Conservation (phyloP, 2,888 invertebrate species). For the Eupithecia inturbata region DNA sequence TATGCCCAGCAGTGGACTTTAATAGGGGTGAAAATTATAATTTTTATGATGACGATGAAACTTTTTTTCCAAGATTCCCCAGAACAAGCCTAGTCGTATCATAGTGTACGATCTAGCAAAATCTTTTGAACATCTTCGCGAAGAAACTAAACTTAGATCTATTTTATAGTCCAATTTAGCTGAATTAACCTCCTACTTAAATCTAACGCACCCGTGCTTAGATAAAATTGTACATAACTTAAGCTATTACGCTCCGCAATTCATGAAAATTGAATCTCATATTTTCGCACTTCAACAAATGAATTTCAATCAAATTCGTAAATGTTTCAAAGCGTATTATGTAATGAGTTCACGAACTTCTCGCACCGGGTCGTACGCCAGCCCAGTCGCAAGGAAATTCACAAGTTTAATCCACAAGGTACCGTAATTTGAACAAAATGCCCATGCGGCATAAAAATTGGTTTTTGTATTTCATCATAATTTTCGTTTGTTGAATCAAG, state of each 20-base stretch:
- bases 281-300: slow-evolving; percentile 12
- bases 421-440: slow-evolving; percentile 70
- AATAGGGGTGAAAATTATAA: neutral
- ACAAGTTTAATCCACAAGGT: slow-evolving; percentile 60
- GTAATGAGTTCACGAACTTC: slow-evolving; percentile 28
- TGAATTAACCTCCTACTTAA: neutral
- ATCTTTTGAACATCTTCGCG: neutral
- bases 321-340: slow-evolving; percentile 10
- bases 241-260: slow-evolving; percentile 1
- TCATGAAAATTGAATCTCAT: slow-evolving; percentile 5
- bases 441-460: slow-evolving; percentile 41
- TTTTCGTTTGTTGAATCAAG: slow-evolving; percentile 25
- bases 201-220: neutral
- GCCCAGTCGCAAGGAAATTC: slow-evolving; percentile 47
- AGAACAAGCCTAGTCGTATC: too few species aligned
- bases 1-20: neutral
- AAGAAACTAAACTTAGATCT: neutral
- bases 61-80: neutral
- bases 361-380: slow-evolving; percentile 51
- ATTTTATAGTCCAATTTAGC: neutral
- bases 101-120: neutral
- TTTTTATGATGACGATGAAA: neutral
- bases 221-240: neutral
- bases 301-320: slow-evolving; percentile 11
- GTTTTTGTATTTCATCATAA: slow-evolving; percentile 30